These are phyloP conservation scores for Papilio protenor DNA, from an alignment of 2,888 invertebrate genomes.

Conservation along the genomic window DNA sequence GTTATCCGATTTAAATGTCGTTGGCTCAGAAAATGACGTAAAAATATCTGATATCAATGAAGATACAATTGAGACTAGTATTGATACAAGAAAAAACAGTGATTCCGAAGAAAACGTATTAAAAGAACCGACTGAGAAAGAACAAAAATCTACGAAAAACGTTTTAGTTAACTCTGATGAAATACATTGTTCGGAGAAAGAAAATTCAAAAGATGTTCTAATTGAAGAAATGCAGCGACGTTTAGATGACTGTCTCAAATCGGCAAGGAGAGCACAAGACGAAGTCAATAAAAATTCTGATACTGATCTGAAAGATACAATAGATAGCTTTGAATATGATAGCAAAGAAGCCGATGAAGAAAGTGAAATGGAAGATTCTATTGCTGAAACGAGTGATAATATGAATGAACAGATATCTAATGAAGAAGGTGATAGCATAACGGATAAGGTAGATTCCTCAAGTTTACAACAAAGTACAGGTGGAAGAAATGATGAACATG, in stretches of 20 bases:
- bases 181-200: neutral
- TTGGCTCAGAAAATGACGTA: conserved; percentile 30
- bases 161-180: neutral
- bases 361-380: conserved; percentile 34
- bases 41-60: neutral
- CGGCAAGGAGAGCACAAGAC: neutral
- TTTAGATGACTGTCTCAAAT: neutral
- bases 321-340: conserved; percentile 24
- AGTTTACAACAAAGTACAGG: neutral
- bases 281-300: neutral
- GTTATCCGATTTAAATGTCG: conserved; percentile 31
- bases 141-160: neutral
- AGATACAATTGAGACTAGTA: neutral
- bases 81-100: neutral
- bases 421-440: neutral
- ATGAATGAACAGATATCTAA: conserved; percentile 14
- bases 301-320: neutral
- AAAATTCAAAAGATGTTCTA: neutral
- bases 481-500: neutral
- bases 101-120: neutral
- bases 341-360: conserved; percentile 30
- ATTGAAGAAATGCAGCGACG: neutral
- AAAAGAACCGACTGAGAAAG: neutral
- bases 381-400: conserved; percentile 22
- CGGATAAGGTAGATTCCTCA: neutral